Evolutionary conservation across 2,888 invertebrate genomes (phyloP).

Genomic region (Meloe dianella): DNA sequence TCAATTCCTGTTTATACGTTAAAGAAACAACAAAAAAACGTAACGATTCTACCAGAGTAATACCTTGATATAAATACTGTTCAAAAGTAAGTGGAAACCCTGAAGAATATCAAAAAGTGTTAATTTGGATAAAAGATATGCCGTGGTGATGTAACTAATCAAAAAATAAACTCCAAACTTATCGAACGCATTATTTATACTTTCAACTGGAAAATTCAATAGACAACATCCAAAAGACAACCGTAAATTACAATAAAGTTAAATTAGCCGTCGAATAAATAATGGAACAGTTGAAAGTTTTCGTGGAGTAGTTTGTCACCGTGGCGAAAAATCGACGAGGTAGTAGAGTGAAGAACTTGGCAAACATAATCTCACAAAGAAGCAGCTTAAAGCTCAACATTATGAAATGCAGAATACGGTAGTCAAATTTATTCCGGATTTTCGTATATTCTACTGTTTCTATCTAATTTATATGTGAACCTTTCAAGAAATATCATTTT

Average conservation of each 20-base stretch:
- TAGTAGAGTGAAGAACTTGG: slow-evolving; percentile 13
- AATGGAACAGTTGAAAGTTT: slow-evolving; percentile 26
- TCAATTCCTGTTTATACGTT: neutral
- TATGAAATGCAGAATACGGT: slow-evolving; percentile 46
- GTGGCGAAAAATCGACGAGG: slow-evolving; percentile 20
- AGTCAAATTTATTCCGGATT: slow-evolving; percentile 51
- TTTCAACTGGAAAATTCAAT: slow-evolving; percentile 17
- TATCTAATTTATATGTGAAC: neutral
- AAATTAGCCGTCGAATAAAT: slow-evolving; percentile 29
- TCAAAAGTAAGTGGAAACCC: neutral
- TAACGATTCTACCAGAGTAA: neutral
- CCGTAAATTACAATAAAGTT: slow-evolving; percentile 30
- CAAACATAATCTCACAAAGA: slow-evolving; percentile 26
- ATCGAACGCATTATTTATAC: neutral
- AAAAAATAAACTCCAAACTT: neutral
- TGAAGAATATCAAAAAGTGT: slow-evolving; percentile 3
- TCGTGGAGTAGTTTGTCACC: slow-evolving; percentile 24
- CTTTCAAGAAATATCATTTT: slow-evolving; percentile 45
- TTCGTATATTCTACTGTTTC: slow-evolving; percentile 43
- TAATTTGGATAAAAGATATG: slow-evolving; percentile 6
- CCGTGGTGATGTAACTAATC: neutral
- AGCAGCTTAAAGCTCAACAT: slow-evolving; percentile 36
- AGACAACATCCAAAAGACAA: slow-evolving; percentile 19
- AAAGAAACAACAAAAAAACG: neutral
- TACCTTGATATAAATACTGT: too few species aligned